A percentile compares a stretch with the other conserved stretches of the same genome.
Conservation (phyloP, 2,888 invertebrate species). For the Yponomeuta plumbellus region DNA sequence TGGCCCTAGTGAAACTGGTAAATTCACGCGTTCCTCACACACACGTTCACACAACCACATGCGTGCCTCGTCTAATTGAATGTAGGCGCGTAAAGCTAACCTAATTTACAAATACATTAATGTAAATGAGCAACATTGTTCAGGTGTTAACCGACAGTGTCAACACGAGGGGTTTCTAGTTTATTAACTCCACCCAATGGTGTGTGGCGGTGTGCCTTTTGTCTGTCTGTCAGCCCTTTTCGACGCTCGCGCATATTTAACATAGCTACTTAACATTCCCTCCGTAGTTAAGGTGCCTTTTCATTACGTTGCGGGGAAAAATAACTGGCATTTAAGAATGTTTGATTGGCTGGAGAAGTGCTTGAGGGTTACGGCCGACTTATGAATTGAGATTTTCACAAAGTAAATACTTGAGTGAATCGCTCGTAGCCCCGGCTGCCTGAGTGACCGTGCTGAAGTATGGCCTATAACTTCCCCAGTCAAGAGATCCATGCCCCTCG, state of each 20-base stretch:
- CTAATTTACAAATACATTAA: conserved; percentile 70
- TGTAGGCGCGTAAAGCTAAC: conserved; percentile 62
- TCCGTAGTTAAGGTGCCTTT: background rate
- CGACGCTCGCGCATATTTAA: conserved; percentile 41
- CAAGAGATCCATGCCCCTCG: no score
- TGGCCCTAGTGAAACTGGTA: background rate
- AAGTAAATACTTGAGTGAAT: no score
- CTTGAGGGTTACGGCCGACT: background rate
- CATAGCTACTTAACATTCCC: conserved; percentile 43
- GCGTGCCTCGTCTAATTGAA: conserved; percentile 66
- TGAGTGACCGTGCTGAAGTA: no score
- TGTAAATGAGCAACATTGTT: conserved; percentile 76
- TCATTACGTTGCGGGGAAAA: background rate
- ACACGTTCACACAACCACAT: conserved; percentile 12
- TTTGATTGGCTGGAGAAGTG: background rate
- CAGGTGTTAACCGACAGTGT: conserved; percentile 76
- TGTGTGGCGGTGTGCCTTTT: conserved; percentile 66
- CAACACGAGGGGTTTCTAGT: conserved; percentile 70
- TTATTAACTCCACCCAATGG: conserved; percentile 74
- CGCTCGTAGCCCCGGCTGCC: no score
- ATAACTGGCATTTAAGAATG: background rate
- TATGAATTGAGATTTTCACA: no score
- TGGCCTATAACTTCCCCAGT: no score
- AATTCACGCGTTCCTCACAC: background rate
- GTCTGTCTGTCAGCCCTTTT: conserved; percentile 62